Conservation (phyloP, 2,797 vertebrate genomes). For the Chelidonichthys spinosus region DNA sequence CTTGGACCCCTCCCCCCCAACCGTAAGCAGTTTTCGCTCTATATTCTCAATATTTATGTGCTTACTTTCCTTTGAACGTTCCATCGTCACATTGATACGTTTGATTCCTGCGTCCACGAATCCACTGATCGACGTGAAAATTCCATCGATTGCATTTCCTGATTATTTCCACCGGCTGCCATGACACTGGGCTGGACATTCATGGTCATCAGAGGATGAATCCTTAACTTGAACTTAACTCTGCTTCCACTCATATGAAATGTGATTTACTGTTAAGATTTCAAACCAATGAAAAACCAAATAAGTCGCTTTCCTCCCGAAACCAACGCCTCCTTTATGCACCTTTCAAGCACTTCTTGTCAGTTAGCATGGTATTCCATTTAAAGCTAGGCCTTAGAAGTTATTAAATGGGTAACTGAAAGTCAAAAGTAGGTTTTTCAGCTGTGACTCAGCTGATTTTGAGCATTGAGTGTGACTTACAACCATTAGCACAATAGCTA, state of each 20-base stretch:
- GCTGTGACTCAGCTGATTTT: neutral
- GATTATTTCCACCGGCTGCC: too few species aligned
- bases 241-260: neutral
- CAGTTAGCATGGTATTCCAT: neutral
- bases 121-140: too few species aligned
- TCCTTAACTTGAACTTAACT: neutral
- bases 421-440: neutral
- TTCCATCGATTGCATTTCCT: too few species aligned
- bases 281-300: neutral
- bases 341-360: neutral
- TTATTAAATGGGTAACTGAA: too few species aligned
- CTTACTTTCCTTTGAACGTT: too few species aligned
- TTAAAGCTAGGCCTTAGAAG: neutral
- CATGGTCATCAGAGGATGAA: neutral
- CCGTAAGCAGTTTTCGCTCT: too few species aligned
- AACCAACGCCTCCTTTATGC: neutral
- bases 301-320: neutral
- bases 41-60: too few species aligned
- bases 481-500: neutral
- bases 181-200: neutral
- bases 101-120: too few species aligned
- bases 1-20: too few species aligned
- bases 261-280: neutral
- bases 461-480: neutral
- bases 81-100: too few species aligned